phyloP scores from a whole-genome alignment of 2,113 vertebrate genomes.

The Paradisaea rubra region DNA sequence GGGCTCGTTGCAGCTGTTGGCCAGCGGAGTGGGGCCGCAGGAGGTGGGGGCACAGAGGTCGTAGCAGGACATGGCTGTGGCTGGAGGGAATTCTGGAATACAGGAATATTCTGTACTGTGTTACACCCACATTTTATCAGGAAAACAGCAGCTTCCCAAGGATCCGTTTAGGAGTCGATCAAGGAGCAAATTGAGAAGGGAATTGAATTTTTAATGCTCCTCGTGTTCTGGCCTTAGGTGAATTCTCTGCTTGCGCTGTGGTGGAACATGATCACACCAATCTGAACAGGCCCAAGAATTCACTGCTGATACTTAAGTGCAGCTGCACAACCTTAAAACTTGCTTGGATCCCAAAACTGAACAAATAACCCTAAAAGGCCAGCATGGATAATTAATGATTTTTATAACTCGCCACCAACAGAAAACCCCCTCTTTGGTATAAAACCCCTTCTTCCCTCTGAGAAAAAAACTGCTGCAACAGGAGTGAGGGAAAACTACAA shows the following conservation, averaged over 20 bases:
- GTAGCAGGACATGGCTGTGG: not conserved
- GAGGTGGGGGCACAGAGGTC: not conserved
- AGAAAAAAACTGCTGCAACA: not conserved
- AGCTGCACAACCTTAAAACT: not conserved
- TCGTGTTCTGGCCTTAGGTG: not conserved
- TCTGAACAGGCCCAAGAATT: not conserved
- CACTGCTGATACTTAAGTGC: not conserved
- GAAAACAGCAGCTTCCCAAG: too few relatives aligned
- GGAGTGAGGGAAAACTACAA: not conserved
- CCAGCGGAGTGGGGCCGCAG: not conserved
- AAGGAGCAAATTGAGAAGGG: not conserved
- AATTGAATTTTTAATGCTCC: not conserved
- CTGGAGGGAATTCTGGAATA: not conserved
- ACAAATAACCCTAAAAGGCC: too few relatives aligned
- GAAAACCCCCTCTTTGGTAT: not conserved
- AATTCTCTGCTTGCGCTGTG: not conserved
- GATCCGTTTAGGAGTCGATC: accelerated
- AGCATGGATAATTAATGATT: not conserved
- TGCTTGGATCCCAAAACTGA: not conserved
- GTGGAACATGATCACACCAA: accelerated
- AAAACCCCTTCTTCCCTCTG: not conserved
- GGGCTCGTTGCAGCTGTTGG: not conserved
- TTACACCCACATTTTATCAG: not conserved
- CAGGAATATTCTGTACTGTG: not conserved
- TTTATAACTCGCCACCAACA: not conserved